Conservation (phyloP, 2,888 invertebrate genomes). For the Napeogenes sylphis region DNA sequence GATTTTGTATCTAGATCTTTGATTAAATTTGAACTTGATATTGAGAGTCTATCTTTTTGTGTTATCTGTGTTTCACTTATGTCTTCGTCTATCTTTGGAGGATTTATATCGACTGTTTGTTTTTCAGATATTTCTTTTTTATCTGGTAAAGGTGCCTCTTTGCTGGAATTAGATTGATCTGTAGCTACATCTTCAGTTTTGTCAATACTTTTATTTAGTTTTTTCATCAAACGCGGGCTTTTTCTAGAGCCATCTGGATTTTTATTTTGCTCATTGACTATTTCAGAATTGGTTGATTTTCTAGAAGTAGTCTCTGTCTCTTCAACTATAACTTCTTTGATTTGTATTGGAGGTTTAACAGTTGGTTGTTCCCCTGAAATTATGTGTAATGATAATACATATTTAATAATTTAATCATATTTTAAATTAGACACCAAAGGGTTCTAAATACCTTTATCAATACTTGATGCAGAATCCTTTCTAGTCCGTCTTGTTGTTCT, state of each 20-base stretch:
- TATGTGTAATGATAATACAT: background rate
- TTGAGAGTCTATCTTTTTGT: constrained; percentile 33
- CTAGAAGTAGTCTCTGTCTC: constrained; percentile 45
- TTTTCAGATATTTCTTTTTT: constrained; percentile 8
- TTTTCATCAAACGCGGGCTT: constrained; percentile 39
- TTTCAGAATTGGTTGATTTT: constrained; percentile 29
- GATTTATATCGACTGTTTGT: background rate
- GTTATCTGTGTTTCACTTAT: background rate
- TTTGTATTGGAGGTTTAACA: constrained; percentile 35
- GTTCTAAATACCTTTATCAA: constrained; percentile 57
- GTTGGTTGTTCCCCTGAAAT: constrained; percentile 41
- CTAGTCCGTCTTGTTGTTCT: constrained; percentile 52
- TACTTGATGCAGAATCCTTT: constrained; percentile 59
- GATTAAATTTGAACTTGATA: constrained; percentile 42
- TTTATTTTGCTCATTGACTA: constrained; percentile 21
- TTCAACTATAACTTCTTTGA: constrained; percentile 49
- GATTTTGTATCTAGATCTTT: constrained; percentile 39
- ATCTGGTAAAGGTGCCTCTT: constrained; percentile 4
- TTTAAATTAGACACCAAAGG: background rate
- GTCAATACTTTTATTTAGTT: constrained; percentile 36
- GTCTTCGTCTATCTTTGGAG: background rate
- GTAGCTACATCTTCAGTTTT: constrained; percentile 30
- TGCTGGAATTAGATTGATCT: constrained; percentile 13
- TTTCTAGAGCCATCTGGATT: constrained; percentile 32
- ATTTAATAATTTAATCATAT: background rate